A percentile compares a stretch with the other conserved stretches of the same genome.
These are phyloP conservation scores for Phrixothrix hirtus DNA, from an alignment of 2,888 invertebrate species.

Conservation along the genomic window DNA sequence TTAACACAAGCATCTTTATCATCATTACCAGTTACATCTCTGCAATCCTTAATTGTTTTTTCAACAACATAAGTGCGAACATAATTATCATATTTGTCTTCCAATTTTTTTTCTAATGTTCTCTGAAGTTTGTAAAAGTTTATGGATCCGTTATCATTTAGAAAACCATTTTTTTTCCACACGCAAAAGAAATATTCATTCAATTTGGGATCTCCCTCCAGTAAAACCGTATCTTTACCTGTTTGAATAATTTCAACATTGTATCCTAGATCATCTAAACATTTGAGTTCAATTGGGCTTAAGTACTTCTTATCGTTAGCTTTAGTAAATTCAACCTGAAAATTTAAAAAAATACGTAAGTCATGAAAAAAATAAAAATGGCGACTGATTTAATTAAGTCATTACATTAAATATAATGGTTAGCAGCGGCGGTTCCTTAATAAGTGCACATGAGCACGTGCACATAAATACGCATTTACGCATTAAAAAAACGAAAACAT, in stretches of 20 bases:
- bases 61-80: constrained; percentile 9
- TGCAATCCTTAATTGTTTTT: constrained; percentile 9
- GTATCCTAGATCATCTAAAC: background rate
- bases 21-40: constrained; percentile 4
- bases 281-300: background rate
- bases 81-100: constrained; percentile 1
- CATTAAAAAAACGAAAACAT: too few species aligned
- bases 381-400: too few species aligned
- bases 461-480: too few species aligned
- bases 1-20: constrained; percentile 11
- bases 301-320: too few species aligned
- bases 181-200: background rate
- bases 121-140: constrained; percentile 5
- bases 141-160: background rate
- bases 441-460: too few species aligned
- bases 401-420: too few species aligned
- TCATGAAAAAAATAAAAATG: too few species aligned
- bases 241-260: too few species aligned
- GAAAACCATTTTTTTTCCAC: constrained; percentile 2
- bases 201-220: background rate
- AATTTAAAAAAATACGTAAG: too few species aligned
- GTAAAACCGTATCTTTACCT: background rate
- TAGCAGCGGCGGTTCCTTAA: too few species aligned
- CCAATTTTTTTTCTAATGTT: constrained; percentile 1
- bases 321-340: background rate